These are phyloP conservation scores for Chionodraco myersi DNA, from an alignment of 2,113 vertebrate genomes.

Conservation along the genomic window DNA sequence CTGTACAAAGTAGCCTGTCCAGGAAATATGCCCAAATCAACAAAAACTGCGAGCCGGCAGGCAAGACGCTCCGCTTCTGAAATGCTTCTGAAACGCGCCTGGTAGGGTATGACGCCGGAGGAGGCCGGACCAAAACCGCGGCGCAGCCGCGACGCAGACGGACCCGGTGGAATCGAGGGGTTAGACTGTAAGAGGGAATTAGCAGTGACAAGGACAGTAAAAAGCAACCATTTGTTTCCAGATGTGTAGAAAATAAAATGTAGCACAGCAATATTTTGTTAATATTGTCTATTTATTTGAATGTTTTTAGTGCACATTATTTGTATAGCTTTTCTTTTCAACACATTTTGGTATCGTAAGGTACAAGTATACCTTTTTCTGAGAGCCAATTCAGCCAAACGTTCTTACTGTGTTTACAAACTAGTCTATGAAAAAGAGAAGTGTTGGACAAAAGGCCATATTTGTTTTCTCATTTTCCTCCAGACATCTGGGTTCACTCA, in stretches of 20 bases:
- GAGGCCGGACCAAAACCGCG: too few species aligned
- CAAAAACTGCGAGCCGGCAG: too few species aligned
- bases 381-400: not conserved
- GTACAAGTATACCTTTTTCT: not conserved
- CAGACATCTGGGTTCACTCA: conserved; percentile 19
- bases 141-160: too few species aligned
- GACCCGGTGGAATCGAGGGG: too few species aligned
- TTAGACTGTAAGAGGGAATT: too few species aligned
- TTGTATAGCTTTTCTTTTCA: too few species aligned
- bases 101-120: too few species aligned
- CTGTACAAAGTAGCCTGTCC: too few species aligned
- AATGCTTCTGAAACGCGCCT: too few species aligned
- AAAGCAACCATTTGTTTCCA: too few species aligned
- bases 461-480: not conserved
- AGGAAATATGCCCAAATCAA: too few species aligned
- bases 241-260: not conserved
- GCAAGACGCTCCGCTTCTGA: too few species aligned
- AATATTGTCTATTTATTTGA: not conserved
- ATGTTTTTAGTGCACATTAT: not conserved
- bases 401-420: not conserved
- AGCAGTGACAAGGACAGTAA: not conserved
- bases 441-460: conserved; percentile 16
- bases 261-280: not conserved
- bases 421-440: not conserved
- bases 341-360: not conserved